Evolutionary conservation across 2,888 invertebrate genomes (phyloP), one percentile per base, ranked within the genome.

Genomic region (Cyaniris semiargus): DNA sequence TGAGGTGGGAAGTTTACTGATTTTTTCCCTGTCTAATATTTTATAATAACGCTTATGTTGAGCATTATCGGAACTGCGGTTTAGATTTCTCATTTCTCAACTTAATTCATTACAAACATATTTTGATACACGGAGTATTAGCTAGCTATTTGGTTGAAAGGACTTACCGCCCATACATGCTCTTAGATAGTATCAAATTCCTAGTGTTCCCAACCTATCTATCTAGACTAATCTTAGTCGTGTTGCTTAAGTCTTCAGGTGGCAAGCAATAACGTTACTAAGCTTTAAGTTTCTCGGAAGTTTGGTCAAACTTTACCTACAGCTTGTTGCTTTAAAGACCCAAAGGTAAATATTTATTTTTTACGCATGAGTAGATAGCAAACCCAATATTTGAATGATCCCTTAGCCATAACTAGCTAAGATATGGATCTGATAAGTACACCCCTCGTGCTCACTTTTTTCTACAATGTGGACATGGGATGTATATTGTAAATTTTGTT

Each of bases 391-490:
- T 60, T 60, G 23, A 13, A 60, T 23, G 10, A 60, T 23, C 23
- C 60, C 60, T 60, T 60, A 60, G 10, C 60, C 23, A 23, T 60
- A 60, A 60, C 13, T 60, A 60, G 60, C 23, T 13, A 60, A 60
- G 60, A 60, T 60, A 60, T 60, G 60, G 23, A 60, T 60, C 60
- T 60, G 60, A 60, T 60, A 60, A 60, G 23, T 10, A 60, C 60
- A 27, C 60, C 60, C 60, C 60, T 13, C 1, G 23, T 27, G 60
- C 1, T 58, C 21, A 23, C 23, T 60, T 60, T 60, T 60, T 60
- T 21, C 8, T 60, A 23, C 23, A 23, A 3, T 23, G 60, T 60
- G 3, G 13, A 13, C 23, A 23, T 60, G 60, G 60, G 60, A 60
- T 60, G 8, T 7, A 38, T 38, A 72, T 72, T 5, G 27, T n/a